Percentiles rank a stretch among this genome's conserved stretches.
Evolutionary conservation across 2,888 invertebrate genomes (phyloP).

Genomic region (Cerceris ruficornis): DNA sequence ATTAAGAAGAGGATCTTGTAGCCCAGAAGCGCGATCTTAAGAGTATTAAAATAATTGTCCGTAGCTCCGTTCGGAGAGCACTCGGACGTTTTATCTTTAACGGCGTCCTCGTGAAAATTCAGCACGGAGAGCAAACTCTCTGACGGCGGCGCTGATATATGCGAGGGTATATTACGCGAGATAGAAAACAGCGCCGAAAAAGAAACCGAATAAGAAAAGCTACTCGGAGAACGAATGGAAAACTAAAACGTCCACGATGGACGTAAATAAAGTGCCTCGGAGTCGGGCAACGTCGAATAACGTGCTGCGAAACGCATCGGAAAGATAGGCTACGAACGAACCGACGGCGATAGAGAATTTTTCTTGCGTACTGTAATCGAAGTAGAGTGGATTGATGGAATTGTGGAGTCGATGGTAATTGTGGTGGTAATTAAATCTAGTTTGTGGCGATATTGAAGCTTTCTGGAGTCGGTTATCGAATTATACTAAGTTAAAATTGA

Average conservation of each 20-base stretch:
- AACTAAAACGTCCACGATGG: not conserved
- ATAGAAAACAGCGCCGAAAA: slow-evolving; percentile 5
- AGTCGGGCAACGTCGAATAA: no score
- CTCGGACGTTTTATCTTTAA: slow-evolving; percentile 10
- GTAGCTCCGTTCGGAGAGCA: not conserved
- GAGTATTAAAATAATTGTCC: slow-evolving; percentile 45
- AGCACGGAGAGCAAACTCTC: slow-evolving; percentile 11
- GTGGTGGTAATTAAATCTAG: no score
- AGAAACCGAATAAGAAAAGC: slow-evolving; percentile 1
- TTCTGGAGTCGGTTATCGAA: no score
- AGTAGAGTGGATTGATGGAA: no score
- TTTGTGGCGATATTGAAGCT: no score
- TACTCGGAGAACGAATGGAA: not conserved
- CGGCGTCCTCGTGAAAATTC: slow-evolving; percentile 17
- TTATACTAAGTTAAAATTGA: no score
- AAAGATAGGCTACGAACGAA: not conserved
- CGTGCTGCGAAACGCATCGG: no score
- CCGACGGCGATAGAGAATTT: no score
- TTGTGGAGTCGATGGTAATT: no score
- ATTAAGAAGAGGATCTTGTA: slow-evolving; percentile 50
- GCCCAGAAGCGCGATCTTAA: slow-evolving; percentile 31
- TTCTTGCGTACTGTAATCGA: no score
- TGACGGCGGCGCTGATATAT: slow-evolving; percentile 25
- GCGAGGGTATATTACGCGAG: not conserved
- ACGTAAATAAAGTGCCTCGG: not conserved